Base-by-base conservation (phyloP, 2,113 vertebrate genomes). In the Apeltes quadracus region DNA sequence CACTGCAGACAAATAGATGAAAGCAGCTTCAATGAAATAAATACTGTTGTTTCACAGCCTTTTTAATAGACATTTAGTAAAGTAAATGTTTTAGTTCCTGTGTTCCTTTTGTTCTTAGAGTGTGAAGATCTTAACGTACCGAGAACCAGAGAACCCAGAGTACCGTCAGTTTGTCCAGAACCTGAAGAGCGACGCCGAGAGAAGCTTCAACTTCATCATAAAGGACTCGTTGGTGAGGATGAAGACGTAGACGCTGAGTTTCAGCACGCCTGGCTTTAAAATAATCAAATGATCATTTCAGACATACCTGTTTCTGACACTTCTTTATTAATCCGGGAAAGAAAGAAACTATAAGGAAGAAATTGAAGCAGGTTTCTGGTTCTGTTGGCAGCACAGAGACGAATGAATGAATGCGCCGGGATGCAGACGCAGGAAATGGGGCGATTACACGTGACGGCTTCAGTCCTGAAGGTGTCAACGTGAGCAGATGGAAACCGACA, bases 81-180 rank as follows among this genome's bases (percentile, higher is more conserved):
- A 34, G 32, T 6, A 34, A 1, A 34, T 34, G 32, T 34, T 34
- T 34, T 34, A 34, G n/a, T 34, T 34, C 7, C 32, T 34, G 5
- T 34, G 32, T 34, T 34, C 32, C 32, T 34, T 34, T 34, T 74
- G 48, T 75, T 41, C 53, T 1, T 91, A 97, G 97, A 95, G 93
- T 0, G 96, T 95, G 85, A 97, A 97, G 93, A 96, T 98, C 89
- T 92, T 99, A 84, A 98, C 96, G 0, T 98, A 97, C 84, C 90
- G 90, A 43, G 96, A 98, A 61, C 97, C 97, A 0, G 92, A 95
- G 38, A 97, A 96, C 56, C 89, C 89, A 0, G 96, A 96, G 87
- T 99, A 98, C 77, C 57, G 2, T 7, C 73, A 88, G 11, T 99
- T 99, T 69, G 91, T 99, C 70, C 16, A 18, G 2, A 85, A 93